phyloP scores from a whole-genome alignment of 1,140 invertebrate genomes.

The Solen grandis region DNA sequence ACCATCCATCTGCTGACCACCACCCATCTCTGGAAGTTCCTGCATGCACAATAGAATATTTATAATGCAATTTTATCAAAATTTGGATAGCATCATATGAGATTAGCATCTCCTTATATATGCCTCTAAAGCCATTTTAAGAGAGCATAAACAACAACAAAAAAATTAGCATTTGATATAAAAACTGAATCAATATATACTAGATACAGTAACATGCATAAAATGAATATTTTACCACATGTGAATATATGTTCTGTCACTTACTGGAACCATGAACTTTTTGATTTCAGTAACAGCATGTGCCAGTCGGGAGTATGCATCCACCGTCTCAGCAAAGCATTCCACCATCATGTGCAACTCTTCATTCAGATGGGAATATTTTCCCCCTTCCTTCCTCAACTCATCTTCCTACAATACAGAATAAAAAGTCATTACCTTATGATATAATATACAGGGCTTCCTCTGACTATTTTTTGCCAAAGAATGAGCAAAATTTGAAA shows the following conservation, averaged over 20 bases:
- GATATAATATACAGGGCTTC: too few species aligned
- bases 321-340: constrained; percentile 92
- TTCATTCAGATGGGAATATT: constrained; percentile 94
- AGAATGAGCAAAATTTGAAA: too few species aligned
- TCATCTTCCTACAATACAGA: constrained; percentile 89
- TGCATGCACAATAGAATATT: background rate
- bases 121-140: background rate
- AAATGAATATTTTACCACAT: background rate
- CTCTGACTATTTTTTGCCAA: too few species aligned
- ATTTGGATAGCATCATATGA: background rate
- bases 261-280: constrained; percentile 81
- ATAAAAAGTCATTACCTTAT: too few species aligned
- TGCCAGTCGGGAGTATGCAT: constrained; percentile 94
- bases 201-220: background rate
- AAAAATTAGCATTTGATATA: background rate
- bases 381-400: constrained; percentile 91
- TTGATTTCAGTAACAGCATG: constrained; percentile 92
- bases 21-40: constrained; percentile 5
- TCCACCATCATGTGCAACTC: constrained; percentile 96
- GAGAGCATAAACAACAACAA: background rate
- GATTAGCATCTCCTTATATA: background rate
- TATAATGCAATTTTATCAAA: background rate
- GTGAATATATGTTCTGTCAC: constrained; percentile 31
- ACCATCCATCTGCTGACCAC: background rate
- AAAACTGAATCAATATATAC: too few species aligned